Evolutionary conservation across 2,888 invertebrate genomes (phyloP).

Genomic region (Troides oblongomaculatus): DNA sequence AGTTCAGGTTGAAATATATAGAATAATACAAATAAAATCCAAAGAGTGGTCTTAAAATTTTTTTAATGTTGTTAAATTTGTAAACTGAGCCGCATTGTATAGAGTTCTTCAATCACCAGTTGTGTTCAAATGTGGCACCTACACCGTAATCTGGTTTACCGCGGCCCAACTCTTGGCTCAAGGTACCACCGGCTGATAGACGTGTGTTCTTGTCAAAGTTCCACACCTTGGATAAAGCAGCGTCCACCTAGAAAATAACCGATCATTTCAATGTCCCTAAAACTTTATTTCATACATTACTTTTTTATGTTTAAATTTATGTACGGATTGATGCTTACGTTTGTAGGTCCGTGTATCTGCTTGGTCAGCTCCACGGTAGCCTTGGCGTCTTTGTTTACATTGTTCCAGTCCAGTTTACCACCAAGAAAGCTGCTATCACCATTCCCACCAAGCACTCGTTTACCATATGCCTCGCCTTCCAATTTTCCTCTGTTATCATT

Average conservation of each 20-base stretch:
- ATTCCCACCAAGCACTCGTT: conserved; percentile 30
- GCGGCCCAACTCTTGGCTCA: conserved; percentile 41
- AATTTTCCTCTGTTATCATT: conserved; percentile 33
- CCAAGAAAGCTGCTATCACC: conserved; percentile 33
- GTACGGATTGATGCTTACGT: conserved; percentile 22
- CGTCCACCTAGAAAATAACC: conserved; percentile 37
- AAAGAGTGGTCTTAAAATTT: too few relatives aligned
- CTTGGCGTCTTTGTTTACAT: conserved; percentile 30
- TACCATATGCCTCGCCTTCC: conserved; percentile 33
- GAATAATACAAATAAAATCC: too few relatives aligned
- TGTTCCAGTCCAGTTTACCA: conserved; percentile 30
- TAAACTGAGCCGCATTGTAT: not conserved
- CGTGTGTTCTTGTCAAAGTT: conserved; percentile 47
- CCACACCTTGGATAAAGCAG: conserved; percentile 49
- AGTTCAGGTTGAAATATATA: too few relatives aligned
- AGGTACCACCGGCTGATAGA: conserved; percentile 44
- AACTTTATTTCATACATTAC: too few relatives aligned
- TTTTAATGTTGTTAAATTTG: too few relatives aligned
- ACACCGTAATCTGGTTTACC: conserved; percentile 45
- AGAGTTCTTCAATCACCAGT: not conserved
- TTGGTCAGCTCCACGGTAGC: conserved; percentile 33
- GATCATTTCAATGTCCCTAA: too few relatives aligned
- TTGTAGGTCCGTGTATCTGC: conserved; percentile 32
- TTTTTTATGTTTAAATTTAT: too few relatives aligned
- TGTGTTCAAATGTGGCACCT: conserved; percentile 44